Evolutionary conservation across 2,797 vertebrate species (phyloP), one percentile per base, ranked within the genome.

Genomic region (Sebastes elongatus): DNA sequence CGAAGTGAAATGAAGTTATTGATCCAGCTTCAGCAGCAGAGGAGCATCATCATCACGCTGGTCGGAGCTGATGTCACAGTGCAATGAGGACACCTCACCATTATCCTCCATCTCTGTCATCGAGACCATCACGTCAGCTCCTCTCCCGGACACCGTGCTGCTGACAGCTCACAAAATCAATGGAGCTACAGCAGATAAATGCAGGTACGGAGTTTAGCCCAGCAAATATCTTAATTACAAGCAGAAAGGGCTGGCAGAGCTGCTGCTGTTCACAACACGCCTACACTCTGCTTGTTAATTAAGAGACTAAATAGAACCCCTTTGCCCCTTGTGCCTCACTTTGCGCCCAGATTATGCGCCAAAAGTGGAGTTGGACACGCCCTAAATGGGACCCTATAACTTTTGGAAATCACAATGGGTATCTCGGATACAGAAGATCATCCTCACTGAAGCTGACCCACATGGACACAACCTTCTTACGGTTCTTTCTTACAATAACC

Each of bases 101-200:
- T 77, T 57, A 59, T 49, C 62, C 57, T 71, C 46, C 53, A 13
- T n/a, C 38, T 80, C 52, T 27, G 52, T 72, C 73, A 57, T 0
- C 1, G 22, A 70, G 25, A 42, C 16, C 46, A 27, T 75, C 35
- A 70, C 57, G 64, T 82, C 42, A 77, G 65, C 60, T 56, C 32
- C 66, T 55, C 42, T 68, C 20, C 13, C 67, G 30, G 55, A 71
- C 32, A 25, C 14, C 10, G 5, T 1, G 30, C 53, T 56, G 10
- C 74, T n/a, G 65, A 71, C 59, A 14, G 32, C 42, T 23, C 42
- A 3, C n/a, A n/a, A 71, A 78, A 78, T 72, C 73, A 65, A 81
- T 73, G 63, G 27, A 55, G 38, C 55, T 52, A 23, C 68, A 64
- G 75, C 42, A 55, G 74, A 66, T 64, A 14, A 27, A 70, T 33